Conservation (phyloP, 92 coral and sea anemone species). For the Phenganax stokvisi region DNA sequence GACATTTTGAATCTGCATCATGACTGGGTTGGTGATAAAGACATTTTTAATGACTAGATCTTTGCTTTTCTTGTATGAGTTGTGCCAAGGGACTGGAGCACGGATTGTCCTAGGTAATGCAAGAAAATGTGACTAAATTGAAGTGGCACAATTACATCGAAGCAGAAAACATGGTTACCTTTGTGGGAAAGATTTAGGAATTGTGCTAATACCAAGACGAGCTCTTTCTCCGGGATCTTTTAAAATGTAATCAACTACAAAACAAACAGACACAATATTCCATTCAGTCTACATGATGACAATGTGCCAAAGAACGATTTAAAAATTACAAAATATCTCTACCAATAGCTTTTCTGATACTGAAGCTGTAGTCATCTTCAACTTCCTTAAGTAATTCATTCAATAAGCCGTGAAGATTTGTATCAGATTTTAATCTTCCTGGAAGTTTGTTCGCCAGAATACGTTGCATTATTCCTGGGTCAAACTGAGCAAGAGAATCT, state of each 20-base stretch:
- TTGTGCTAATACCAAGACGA: slow-evolving; percentile 67
- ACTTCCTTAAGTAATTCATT: slow-evolving; percentile 65
- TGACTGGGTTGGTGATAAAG: slow-evolving; percentile 90
- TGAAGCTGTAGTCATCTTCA: slow-evolving; percentile 70
- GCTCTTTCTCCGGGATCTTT: slow-evolving; percentile 78
- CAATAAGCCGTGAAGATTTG: slow-evolving; percentile 71
- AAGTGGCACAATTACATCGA: background rate
- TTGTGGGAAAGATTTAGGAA: slow-evolving; percentile 73
- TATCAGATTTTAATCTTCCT: slow-evolving; percentile 53
- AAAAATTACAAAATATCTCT: background rate
- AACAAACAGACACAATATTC: background rate
- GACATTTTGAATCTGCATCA: slow-evolving; percentile 97
- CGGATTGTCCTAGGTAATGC: slow-evolving; percentile 67
- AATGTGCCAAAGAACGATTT: background rate
- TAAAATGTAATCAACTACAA: slow-evolving; percentile 84
- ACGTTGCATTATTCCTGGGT: slow-evolving; percentile 74
- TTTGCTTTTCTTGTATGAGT: slow-evolving; percentile 63
- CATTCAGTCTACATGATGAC: background rate
- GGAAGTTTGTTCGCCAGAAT: slow-evolving; percentile 75
- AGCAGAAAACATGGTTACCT: slow-evolving; percentile 46
- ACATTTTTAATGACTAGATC: slow-evolving; percentile 74
- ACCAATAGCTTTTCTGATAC: slow-evolving; percentile 91
- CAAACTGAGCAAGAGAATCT: slow-evolving; percentile 76
- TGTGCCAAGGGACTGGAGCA: slow-evolving; percentile 99
- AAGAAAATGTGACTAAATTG: background rate